A percentile compares a stretch with the other conserved stretches of the same genome.
Conservation (phyloP, 2,797 vertebrate species). For the Vipera latastei region DNA sequence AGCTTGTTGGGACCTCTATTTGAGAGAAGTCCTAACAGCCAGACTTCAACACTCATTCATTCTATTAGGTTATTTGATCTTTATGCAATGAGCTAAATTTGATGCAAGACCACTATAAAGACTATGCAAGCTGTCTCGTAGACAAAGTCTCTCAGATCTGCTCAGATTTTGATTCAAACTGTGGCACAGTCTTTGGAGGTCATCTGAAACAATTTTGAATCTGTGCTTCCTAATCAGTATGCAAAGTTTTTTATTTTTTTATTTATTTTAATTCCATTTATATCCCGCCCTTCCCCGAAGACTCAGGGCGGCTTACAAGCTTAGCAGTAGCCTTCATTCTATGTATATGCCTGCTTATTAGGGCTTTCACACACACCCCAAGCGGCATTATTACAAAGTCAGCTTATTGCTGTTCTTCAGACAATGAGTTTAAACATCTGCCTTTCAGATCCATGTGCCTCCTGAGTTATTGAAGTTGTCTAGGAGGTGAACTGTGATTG, state of each 20-base stretch:
- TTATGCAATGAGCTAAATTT: neutral
- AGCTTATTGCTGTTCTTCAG: too few species aligned
- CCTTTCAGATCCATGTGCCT: neutral
- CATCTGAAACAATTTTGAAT: neutral
- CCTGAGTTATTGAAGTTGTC: neutral
- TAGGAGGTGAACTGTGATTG: neutral
- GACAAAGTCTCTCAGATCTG: neutral
- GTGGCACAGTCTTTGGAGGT: neutral
- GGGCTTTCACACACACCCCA: too few species aligned
- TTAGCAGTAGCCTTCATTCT: too few species aligned
- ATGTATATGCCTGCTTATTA: too few species aligned
- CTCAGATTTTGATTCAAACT: neutral
- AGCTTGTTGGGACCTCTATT: neutral
- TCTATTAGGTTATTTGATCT: neutral
- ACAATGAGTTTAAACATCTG: neutral
- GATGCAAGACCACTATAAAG: neutral
- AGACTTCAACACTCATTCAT: neutral
- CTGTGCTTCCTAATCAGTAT: neutral
- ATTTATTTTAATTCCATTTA: too few species aligned
- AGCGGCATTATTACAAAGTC: too few species aligned
- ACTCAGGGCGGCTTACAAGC: too few species aligned
- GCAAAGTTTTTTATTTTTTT: too few species aligned
- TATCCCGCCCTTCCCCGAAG: too few species aligned
- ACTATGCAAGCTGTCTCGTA: neutral
- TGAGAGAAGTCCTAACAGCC: neutral